Evolutionary conservation across 1,140 invertebrate species (phyloP).

Genomic region (Ditylenchus dipsaci): DNA sequence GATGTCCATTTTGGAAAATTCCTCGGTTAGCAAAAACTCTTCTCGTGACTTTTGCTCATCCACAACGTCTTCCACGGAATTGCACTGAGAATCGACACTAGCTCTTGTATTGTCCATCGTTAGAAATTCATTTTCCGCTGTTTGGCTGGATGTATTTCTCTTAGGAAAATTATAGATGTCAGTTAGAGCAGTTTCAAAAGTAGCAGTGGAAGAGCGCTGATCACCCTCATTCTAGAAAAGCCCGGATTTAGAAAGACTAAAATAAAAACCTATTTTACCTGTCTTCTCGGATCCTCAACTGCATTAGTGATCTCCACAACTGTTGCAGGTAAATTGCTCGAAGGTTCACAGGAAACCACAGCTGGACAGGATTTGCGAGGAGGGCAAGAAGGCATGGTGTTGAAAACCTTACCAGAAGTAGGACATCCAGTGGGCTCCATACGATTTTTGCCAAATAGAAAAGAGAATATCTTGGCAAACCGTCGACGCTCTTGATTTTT

Average conservation of each 20-base stretch:
- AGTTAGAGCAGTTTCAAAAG: not conserved
- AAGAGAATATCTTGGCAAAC: constrained; percentile 16
- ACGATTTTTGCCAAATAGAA: constrained; percentile 7
- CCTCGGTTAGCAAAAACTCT: constrained; percentile 3
- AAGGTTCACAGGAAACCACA: not conserved
- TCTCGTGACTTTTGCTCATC: not conserved
- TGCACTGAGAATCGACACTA: no score
- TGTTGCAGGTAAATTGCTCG: not conserved
- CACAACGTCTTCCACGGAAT: not conserved
- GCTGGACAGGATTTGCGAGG: not conserved
- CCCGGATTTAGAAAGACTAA: not conserved
- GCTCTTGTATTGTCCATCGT: no score
- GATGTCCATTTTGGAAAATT: constrained; percentile 9
- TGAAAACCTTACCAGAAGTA: not conserved
- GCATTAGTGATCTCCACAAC: no score
- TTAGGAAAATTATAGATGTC: not conserved
- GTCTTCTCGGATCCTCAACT: no score
- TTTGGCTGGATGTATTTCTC: not conserved
- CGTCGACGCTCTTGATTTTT: constrained; percentile 11
- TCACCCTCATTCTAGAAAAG: not conserved
- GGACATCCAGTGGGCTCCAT: no score
- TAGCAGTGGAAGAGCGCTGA: not conserved
- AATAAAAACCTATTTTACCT: no score
- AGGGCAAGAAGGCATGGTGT: not conserved
- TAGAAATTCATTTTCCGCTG: no score